Base-by-base conservation (phyloP, 2,888 invertebrate genomes). In the Zelleria hepariella region DNA sequence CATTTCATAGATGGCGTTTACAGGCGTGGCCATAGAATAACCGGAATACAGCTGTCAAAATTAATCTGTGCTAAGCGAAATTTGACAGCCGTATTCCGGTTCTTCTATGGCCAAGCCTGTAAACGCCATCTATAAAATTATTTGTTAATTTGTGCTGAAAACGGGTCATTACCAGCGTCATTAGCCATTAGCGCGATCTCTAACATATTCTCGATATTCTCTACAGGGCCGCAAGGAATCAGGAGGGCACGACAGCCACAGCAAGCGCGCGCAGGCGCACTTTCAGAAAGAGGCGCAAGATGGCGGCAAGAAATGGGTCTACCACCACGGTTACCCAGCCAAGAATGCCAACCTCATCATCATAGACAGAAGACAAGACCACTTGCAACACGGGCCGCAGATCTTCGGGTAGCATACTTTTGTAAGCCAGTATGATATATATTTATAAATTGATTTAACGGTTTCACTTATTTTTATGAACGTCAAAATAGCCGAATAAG, bases 281-380 rank as follows among this genome's bases (percentile, higher is more conserved):
- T 87, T 83, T 18, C 78, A 89, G 48, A 88, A 91, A 58, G 83
- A 73, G 0, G 87, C 75, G 0, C 81, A 86, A 24, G 79, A 81
- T 5, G 70, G 76, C 0, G 91, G 90, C 1, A 91, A 91, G 69
- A 90, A 91, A 64, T 92, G 92, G 92, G 72, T 85, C n/a, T 90
- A 82, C 73, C 87, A 90, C 63, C 90, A 90, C 63, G 87, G 87
- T 0, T 62, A 67, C 7, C 86, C 87, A 0, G 81, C 83, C 0
- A 82, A 80, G 62, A 80, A 76, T 1, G 74, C 84, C 6, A 80
- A 82, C 61, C 67, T 88, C 26, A 73, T 80, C 5, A 56, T 75
- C 42, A 78, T 85, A 0, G 87, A 87, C 61, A 60, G 82, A n/a
- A 61, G 86, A 62, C 64, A 68, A 0, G 85, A 82, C 21, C 55